These are phyloP conservation scores for Apamea monoglypha DNA, from an alignment of 2,888 invertebrate genomes.

Conservation along the genomic window DNA sequence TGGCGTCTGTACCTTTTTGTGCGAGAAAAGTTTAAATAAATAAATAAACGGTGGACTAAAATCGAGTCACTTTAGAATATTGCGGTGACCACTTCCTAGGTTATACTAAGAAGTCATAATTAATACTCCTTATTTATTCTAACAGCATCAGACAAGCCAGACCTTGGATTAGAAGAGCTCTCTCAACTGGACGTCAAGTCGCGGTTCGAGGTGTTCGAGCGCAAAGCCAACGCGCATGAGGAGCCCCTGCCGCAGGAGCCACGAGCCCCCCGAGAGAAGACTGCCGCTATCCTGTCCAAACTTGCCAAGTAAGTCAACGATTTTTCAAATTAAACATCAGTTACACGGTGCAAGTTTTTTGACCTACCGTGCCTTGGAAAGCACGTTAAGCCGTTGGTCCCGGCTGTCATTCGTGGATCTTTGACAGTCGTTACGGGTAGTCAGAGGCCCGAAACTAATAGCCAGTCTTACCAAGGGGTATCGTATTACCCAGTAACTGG, in stretches of 20 bases:
- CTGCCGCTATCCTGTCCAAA: constrained; percentile 94
- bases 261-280: constrained; percentile 83
- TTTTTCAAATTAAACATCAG: too few species aligned
- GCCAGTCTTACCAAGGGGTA: too few species aligned
- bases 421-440: too few species aligned
- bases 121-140: not conserved
- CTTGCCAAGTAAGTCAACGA: constrained; percentile 92
- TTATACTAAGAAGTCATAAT: not conserved
- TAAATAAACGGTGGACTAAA: not conserved
- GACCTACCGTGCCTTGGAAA: too few species aligned
- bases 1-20: too few species aligned
- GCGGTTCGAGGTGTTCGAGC: constrained; percentile 96
- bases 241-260: constrained; percentile 79
- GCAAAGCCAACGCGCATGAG: constrained; percentile 84
- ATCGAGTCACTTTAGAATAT: not conserved
- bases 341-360: too few species aligned
- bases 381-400: too few species aligned
- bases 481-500: too few species aligned
- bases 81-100: rapidly evolving
- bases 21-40: too few species aligned
- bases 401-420: too few species aligned
- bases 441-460: too few species aligned
- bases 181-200: constrained; percentile 95
- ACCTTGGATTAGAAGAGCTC: constrained; percentile 95
- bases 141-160: constrained; percentile 95